These are phyloP conservation scores for Rhagoletis pomonella DNA, from an alignment of 1,140 invertebrate genomes.

Conservation along the genomic window DNA sequence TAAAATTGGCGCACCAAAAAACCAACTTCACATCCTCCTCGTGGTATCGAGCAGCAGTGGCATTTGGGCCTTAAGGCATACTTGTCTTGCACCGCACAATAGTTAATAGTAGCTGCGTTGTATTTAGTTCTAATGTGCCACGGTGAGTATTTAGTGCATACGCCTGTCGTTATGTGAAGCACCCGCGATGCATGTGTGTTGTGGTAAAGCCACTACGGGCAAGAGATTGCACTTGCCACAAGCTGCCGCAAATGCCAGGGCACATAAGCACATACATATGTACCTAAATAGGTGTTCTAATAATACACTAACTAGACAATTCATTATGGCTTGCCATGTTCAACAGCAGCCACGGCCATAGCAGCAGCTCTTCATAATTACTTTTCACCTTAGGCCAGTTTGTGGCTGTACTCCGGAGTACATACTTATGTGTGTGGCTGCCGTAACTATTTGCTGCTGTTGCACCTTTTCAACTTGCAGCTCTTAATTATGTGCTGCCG, in stretches of 20 bases:
- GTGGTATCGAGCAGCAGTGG: not conserved
- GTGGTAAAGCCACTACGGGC: conserved; percentile 1
- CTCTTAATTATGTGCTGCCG: conserved; percentile 24
- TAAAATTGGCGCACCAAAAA: not conserved
- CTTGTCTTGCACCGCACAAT: too few species aligned
- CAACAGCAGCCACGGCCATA: not conserved
- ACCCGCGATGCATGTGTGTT: not conserved
- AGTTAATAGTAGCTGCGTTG: too few species aligned
- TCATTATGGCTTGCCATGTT: conserved; percentile 15
- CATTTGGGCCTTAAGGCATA: not conserved
- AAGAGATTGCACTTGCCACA: conserved; percentile 39
- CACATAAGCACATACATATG: not conserved
- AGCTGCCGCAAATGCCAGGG: conserved; percentile 18
- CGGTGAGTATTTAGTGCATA: not conserved
- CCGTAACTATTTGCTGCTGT: conserved; percentile 22
- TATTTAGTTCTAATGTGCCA: not conserved
- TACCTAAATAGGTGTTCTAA: too few species aligned
- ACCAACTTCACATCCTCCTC: not conserved
- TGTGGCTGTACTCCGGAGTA: not conserved
- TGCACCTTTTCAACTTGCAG: conserved; percentile 33
- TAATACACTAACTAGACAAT: conserved; percentile 46
- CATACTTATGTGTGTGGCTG: not conserved
- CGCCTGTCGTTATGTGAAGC: conserved; percentile 2
- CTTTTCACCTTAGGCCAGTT: conserved; percentile 37
- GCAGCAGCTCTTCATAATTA: conserved; percentile 38